Conservation (phyloP, 2,113 vertebrate species). For the Sula dactylatra region DNA sequence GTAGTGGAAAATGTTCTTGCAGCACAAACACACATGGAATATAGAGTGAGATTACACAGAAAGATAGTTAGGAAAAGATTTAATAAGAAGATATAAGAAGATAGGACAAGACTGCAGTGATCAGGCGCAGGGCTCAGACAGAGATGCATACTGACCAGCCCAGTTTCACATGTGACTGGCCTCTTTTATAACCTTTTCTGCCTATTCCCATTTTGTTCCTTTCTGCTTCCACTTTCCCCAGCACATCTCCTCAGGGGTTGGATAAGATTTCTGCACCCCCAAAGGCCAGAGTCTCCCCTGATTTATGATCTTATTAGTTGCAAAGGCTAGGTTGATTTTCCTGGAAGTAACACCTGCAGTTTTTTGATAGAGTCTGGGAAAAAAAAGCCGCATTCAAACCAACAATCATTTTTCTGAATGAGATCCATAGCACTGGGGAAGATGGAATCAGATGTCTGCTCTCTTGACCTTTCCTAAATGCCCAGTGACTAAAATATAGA, state of each 20-base stretch:
- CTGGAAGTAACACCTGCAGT: not conserved
- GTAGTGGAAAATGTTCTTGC: not conserved
- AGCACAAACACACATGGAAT: not conserved
- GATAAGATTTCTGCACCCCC: not conserved
- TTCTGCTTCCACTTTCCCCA: not conserved
- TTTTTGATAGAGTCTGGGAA: not conserved
- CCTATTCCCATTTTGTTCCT: not conserved
- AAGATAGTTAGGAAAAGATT: not conserved
- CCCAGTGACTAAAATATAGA: not conserved
- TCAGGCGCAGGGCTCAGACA: not conserved
- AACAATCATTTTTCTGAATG: not conserved
- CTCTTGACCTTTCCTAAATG: not conserved
- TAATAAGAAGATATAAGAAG: not conserved
- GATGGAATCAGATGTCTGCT: not conserved
- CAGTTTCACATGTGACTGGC: rapidly evolving
- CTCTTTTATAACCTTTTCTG: not conserved
- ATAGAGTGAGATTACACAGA: not conserved
- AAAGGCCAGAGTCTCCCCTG: not conserved
- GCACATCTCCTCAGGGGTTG: no score
- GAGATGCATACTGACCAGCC: not conserved
- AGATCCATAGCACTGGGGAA: not conserved
- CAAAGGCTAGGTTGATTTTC: not conserved
- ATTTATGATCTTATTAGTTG: not conserved
- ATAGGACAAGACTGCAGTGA: not conserved
- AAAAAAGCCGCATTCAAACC: not conserved